Evolutionary conservation across 35 echinoderm and acorn worm genomes (phyloP).

Genomic region (Heliocidaris erythrogramma): DNA sequence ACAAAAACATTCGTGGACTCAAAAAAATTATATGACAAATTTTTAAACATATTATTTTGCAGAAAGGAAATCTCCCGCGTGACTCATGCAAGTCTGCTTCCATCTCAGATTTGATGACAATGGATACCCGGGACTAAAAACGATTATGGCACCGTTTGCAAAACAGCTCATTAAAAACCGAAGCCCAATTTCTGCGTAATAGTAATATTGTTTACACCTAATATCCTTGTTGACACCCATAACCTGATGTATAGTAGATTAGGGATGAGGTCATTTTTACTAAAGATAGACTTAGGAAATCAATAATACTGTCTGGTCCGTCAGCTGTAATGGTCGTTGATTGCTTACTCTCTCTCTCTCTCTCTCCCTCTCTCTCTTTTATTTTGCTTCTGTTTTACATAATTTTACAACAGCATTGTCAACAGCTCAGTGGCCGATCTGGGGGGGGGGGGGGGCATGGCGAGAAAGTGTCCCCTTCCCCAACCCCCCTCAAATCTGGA

Average conservation of each 20-base stretch:
- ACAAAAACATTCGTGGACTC: neutral
- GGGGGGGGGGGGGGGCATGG: too few relatives aligned
- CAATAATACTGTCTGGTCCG: neutral
- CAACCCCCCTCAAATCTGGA: too few relatives aligned
- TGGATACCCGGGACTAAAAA: neutral
- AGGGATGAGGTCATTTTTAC: neutral
- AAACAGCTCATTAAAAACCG: constrained; percentile 2
- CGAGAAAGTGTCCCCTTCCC: too few relatives aligned
- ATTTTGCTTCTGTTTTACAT: too few relatives aligned
- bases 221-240: neutral
- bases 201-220: constrained; percentile 13
- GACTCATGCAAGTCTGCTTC: neutral
- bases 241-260: neutral
- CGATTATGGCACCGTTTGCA: neutral
- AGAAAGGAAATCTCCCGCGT: neutral
- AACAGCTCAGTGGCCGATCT: too few relatives aligned
- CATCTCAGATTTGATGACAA: neutral
- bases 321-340: neutral
- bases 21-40: neutral
- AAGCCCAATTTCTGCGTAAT: neutral
- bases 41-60: neutral
- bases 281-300: neutral
- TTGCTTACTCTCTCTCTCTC: neutral
- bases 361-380: too few relatives aligned
- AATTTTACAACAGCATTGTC: too few relatives aligned